phyloP scores from a whole-genome alignment of 37 sponge, comb jelly and placozoan genomes.

The Agelas oroides region DNA sequence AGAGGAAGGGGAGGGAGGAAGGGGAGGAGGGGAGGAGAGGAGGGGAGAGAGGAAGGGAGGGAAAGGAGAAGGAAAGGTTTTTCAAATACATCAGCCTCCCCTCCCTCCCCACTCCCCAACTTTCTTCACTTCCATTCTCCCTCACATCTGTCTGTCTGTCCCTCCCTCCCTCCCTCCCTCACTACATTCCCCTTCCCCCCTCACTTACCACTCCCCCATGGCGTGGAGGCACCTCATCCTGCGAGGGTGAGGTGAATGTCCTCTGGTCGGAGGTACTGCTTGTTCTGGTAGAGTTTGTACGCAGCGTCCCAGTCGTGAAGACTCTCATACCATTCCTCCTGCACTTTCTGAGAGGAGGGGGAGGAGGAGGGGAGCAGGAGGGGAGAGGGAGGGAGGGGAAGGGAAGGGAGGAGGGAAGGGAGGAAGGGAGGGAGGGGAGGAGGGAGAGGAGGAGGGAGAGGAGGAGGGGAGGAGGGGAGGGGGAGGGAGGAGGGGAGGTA shows the following conservation, averaged over 20 bases:
- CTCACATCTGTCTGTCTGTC: background rate
- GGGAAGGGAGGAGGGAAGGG: background rate
- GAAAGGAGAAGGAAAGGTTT: background rate
- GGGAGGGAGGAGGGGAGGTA: too few relatives aligned
- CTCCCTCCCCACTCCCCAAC: background rate
- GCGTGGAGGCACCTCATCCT: conserved; percentile 94
- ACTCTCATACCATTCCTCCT: conserved; percentile 97
- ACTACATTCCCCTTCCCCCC: background rate
- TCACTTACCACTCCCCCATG: conserved; percentile 88
- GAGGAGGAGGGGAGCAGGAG: conserved; percentile 5
- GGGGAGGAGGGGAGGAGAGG: background rate
- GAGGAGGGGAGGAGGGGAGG: too few relatives aligned
- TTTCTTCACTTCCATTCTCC: background rate
- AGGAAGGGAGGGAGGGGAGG: background rate
- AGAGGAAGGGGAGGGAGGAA: background rate
- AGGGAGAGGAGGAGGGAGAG: background rate
- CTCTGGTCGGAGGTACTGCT: conserved; percentile 72
- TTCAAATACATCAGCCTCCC: too few relatives aligned
- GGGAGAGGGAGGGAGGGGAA: background rate
- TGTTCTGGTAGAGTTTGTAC: conserved; percentile 76
- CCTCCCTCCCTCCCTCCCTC: background rate
- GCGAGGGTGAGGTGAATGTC: conserved; percentile 78
- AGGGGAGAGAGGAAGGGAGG: background rate
- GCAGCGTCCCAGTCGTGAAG: conserved; percentile 96
- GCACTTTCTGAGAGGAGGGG: conserved; percentile 55